Conservation (phyloP, 2,888 invertebrate species). For the Dromius quadrimaculatus region DNA sequence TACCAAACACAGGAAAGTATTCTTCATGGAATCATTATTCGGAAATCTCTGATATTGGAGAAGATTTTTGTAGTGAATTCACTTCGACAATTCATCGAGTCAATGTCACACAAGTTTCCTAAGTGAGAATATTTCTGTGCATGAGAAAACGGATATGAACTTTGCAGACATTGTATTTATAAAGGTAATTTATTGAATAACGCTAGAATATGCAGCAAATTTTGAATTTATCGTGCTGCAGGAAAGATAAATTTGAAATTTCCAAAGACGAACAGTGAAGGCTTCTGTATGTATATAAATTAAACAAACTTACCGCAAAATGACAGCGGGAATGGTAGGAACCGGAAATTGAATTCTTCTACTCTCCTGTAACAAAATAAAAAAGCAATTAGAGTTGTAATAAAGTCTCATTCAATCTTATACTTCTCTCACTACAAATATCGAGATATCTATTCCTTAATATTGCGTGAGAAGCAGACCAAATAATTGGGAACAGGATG, state of each 20-base stretch:
- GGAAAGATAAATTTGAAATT: background rate
- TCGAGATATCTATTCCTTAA: no score
- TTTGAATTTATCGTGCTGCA: background rate
- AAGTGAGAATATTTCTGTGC: slow-evolving; percentile 34
- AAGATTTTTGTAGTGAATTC: no score
- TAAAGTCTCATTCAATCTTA: no score
- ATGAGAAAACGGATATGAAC: slow-evolving; percentile 29
- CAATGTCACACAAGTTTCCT: slow-evolving; percentile 18
- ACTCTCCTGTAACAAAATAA: slow-evolving; percentile 1
- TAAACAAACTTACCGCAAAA: background rate
- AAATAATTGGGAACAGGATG: no score
- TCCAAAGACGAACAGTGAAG: background rate
- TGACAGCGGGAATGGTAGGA: background rate
- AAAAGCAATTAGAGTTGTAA: no score
- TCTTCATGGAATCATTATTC: no score
- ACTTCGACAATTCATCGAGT: no score
- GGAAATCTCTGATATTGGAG: no score
- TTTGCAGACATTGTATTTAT: slow-evolving; percentile 35
- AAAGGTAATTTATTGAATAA: slow-evolving; percentile 32
- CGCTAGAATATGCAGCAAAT: slow-evolving; percentile 2
- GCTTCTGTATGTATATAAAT: background rate
- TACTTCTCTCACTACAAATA: no score
- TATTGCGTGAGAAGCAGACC: no score
- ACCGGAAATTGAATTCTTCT: background rate
- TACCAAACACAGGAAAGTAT: no score